A percentile compares a stretch with the other conserved stretches of the same genome.
Evolutionary conservation across 2,797 vertebrate genomes (phyloP).

Genomic region (Melopsittacus undulatus): DNA sequence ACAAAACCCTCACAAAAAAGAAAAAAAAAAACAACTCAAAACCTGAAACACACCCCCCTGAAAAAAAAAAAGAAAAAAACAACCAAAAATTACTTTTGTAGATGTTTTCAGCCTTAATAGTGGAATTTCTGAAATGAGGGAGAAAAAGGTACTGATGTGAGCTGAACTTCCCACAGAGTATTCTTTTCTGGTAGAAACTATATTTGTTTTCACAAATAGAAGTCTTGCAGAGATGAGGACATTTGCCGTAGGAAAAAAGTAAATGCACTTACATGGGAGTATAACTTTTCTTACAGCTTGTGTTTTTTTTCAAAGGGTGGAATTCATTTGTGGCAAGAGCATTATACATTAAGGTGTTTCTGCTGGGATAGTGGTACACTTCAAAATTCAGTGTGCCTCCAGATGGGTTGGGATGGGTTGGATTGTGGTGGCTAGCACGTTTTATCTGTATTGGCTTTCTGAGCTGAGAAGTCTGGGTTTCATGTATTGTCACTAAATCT

Average conservation of each 20-base stretch:
- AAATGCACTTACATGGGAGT: not conserved
- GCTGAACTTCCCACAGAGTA: not conserved
- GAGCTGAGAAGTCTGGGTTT: not conserved
- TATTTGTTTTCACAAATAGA: not conserved
- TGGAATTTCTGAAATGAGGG: not conserved
- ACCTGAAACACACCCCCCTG: not conserved
- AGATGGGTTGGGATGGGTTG: not conserved
- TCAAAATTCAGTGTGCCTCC: not conserved
- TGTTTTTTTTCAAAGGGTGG: not conserved
- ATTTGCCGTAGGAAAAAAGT: not conserved
- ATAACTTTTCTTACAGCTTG: not conserved
- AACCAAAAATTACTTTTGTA: not conserved
- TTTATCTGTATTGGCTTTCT: not conserved
- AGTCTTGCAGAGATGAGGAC: not conserved
- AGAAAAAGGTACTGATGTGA: not conserved
- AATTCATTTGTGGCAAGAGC: not conserved
- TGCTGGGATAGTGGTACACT: not conserved
- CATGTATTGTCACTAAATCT: not conserved
- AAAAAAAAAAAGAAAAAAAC: not conserved
- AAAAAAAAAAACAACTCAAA: not conserved
- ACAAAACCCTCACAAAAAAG: too few relatives aligned
- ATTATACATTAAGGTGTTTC: accelerated
- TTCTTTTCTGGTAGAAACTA: not conserved
- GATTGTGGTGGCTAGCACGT: accelerated
- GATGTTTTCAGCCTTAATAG: not conserved